Base-by-base conservation (phyloP, 2,888 invertebrate genomes). In the Gonocerus acuteangulatus region DNA sequence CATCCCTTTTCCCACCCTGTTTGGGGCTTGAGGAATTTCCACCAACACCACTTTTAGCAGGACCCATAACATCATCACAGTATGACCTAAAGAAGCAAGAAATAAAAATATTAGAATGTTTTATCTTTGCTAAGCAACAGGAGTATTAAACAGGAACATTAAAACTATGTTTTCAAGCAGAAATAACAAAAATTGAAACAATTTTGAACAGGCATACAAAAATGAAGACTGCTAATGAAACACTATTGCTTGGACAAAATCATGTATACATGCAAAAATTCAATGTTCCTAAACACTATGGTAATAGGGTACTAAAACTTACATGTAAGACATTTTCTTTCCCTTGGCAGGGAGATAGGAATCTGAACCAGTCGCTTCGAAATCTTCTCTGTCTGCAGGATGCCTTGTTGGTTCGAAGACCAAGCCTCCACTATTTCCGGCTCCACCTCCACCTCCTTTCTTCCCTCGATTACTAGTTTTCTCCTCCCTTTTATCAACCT, bases 331-430 rank as follows among this genome's bases (percentile, higher is more conserved):
- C 23, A 69, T 70, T 63, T 71, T 74, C 48, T 71, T 72, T 48
- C 70, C 64, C 49, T 69, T 70, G 15, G 39, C 15, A 9, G 42
- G 21, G 62, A 78, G 74, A 66, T 80, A 80, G 23, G 74, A 78
- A 67, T 82, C 82, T 69, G 82, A 85, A 68, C 86, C 86, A 23
- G 82, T 83, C 27, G 81, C 80, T 71, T 86, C 86, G 72, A 83
- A 82, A 74, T 87, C 86, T 70, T 87, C 87, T 70, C 83, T 79
- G 67, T 87, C 87, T 65, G 85, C 82, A 60, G 84, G 84, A 76
- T 82, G 84, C 70, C 84, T 75, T 64, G 84, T 82, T 61, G 85
- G 82, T 74, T 86, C 86, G 71, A 86, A 87, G 67, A 85, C 82
- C 71, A 85, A 78, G 51, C 57, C 57, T 74, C 74, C 69, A 80